Conservation (phyloP, 2,113 vertebrate species). For the Hypanus sabinus region DNA sequence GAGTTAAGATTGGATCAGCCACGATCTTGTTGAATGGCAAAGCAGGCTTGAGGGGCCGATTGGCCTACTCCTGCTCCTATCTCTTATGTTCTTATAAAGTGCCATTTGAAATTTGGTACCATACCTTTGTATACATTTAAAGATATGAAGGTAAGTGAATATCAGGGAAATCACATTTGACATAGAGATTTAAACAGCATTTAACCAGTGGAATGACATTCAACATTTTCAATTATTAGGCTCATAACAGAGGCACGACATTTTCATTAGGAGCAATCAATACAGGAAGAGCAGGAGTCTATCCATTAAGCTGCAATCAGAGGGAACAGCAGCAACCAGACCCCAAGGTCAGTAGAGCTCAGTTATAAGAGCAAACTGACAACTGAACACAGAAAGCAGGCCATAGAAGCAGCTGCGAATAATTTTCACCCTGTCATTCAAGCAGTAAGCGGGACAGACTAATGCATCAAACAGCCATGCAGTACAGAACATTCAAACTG, state of each 20-base stretch:
- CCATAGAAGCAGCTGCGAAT: neutral
- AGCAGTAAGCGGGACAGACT: neutral
- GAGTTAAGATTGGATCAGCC: no score
- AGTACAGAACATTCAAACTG: neutral
- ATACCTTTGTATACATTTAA: neutral
- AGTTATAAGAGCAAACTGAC: neutral
- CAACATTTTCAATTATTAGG: neutral
- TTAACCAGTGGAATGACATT: neutral
- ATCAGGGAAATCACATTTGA: neutral
- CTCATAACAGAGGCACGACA: neutral
- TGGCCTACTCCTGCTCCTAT: no score
- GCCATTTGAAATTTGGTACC: no score
- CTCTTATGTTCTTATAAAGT: no score
- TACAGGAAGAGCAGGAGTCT: neutral
- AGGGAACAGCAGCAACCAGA: neutral
- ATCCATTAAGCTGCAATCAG: neutral
- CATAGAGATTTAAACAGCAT: neutral
- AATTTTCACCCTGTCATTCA: neutral
- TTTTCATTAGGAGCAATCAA: neutral
- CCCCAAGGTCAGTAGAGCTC: neutral
- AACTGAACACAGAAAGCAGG: neutral
- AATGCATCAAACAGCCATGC: neutral
- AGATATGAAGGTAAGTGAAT: neutral
- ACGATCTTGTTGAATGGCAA: no score
- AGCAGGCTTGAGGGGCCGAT: no score